These are phyloP conservation scores for Labeo calbasu DNA, from an alignment of 2,797 vertebrate species.

Conservation along the genomic window DNA sequence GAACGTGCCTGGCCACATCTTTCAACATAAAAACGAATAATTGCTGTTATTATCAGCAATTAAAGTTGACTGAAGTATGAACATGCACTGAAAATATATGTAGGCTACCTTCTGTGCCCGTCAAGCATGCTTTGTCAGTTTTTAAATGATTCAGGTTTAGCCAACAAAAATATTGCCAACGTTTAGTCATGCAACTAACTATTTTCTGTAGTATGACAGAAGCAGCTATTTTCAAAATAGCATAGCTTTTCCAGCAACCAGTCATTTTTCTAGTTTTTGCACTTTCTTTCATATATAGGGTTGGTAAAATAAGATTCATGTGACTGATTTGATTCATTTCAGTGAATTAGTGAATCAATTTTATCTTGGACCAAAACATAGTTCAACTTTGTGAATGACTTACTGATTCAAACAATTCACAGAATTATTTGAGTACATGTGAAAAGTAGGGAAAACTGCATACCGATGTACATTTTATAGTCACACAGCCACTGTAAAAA, in stretches of 20 bases:
- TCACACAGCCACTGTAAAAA: too few relatives aligned
- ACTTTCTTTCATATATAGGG: not conserved
- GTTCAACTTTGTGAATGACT: too few relatives aligned
- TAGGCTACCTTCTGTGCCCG: not conserved
- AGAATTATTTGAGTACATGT: too few relatives aligned
- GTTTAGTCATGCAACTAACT: not conserved
- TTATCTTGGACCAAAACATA: not conserved
- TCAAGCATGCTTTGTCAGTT: conserved; percentile 5
- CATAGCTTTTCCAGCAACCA: not conserved
- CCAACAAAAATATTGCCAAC: not conserved
- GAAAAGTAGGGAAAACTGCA: too few relatives aligned
- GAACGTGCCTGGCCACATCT: conserved; percentile 6
- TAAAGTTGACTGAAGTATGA: not conserved
- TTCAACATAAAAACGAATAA: not conserved
- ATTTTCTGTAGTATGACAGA: not conserved
- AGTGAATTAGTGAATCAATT: not conserved
- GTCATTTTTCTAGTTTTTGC: not conserved
- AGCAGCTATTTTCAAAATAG: not conserved
- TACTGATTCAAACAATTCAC: too few relatives aligned
- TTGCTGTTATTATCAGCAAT: not conserved
- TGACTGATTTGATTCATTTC: not conserved
- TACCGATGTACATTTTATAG: too few relatives aligned
- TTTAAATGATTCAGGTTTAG: not conserved
- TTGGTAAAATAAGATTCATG: not conserved
- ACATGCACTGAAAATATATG: conserved; percentile 4